Evolutionary conservation across 2,113 vertebrate genomes (phyloP).

Genomic region (Notechis scutatus): DNA sequence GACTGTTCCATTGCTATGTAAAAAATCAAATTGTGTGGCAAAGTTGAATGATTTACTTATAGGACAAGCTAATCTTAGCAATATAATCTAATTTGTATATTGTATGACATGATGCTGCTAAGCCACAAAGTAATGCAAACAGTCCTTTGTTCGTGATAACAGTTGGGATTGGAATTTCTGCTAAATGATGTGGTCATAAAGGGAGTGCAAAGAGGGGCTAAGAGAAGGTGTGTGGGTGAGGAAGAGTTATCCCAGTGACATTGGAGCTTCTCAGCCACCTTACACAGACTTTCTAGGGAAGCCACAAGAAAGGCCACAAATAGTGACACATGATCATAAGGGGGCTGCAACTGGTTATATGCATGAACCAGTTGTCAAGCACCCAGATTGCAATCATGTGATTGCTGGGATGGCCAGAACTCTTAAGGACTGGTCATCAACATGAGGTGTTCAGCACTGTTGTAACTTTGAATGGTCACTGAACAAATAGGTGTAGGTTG

Average conservation of each 20-base stretch:
- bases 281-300: background rate
- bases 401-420: background rate
- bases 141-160: background rate
- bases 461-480: background rate
- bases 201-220: background rate
- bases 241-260: background rate
- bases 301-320: background rate
- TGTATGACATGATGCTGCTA: background rate
- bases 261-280: background rate
- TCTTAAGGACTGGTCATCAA: background rate
- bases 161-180: background rate
- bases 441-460: background rate
- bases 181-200: background rate
- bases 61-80: background rate
- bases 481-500: background rate
- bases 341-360: background rate
- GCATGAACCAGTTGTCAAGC: background rate
- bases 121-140: background rate
- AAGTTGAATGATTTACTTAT: background rate
- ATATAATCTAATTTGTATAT: background rate
- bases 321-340: background rate
- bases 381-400: background rate
- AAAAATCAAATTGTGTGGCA: background rate
- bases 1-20: slow-evolving; percentile 5
- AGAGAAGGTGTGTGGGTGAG: background rate